Evolutionary conservation across 2,113 vertebrate genomes (phyloP).

Genomic region (Pelodiscus sinensis): DNA sequence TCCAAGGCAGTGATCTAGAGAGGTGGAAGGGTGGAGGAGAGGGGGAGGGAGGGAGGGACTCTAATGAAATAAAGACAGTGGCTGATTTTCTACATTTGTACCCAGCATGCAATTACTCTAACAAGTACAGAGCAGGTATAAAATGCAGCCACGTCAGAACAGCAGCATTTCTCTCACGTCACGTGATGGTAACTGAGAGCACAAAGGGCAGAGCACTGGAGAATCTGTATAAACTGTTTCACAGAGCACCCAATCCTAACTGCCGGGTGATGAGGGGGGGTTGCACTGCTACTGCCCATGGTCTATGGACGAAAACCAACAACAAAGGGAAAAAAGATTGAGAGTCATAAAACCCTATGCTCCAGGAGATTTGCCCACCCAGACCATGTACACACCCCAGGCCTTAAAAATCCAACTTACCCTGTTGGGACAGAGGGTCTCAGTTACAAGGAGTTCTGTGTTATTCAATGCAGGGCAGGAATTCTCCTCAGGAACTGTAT

Average conservation of each 20-base stretch:
- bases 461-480: neutral
- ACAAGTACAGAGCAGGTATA: neutral
- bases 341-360: neutral
- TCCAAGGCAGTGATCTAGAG: neutral
- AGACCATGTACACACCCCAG: neutral
- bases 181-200: neutral
- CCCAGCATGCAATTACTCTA: neutral
- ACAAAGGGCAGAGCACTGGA: rapidly evolving
- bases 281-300: neutral
- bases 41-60: rapidly evolving
- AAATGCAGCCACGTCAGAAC: rapidly evolving
- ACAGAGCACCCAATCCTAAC: neutral
- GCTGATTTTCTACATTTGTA: neutral
- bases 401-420: neutral
- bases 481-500: neutral
- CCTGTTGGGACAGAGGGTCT: neutral
- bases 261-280: neutral
- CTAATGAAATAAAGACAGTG: neutral
- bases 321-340: neutral
- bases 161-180: neutral
- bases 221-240: neutral
- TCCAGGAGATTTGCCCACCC: neutral
- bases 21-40: neutral
- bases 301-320: neutral
- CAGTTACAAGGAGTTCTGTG: neutral